Conservation (phyloP, 1,140 invertebrate genomes). For the Daktulosphaira vitifoliae region DNA sequence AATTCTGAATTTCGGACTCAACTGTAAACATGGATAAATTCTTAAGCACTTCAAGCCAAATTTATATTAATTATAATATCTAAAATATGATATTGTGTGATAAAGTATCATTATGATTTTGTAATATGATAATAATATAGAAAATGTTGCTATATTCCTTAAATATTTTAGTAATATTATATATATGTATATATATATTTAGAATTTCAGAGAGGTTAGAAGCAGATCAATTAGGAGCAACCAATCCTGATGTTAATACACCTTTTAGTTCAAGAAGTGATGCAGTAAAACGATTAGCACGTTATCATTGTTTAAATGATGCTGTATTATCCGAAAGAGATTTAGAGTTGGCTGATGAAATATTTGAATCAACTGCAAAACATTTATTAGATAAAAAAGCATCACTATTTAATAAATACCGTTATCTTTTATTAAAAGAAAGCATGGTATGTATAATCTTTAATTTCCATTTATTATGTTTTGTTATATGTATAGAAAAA, state of each 20-base stretch:
- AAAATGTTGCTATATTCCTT: too few relatives aligned
- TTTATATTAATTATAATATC: too few relatives aligned
- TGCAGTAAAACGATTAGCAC: conserved; percentile 66
- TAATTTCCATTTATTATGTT: too few relatives aligned
- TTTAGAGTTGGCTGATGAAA: conserved; percentile 63
- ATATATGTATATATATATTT: too few relatives aligned
- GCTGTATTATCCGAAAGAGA: conserved; percentile 56
- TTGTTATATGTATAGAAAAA: too few relatives aligned
- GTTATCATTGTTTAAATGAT: conserved; percentile 74
- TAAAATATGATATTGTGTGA: too few relatives aligned
- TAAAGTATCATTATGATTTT: too few relatives aligned
- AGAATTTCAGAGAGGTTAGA: conserved; percentile 66
- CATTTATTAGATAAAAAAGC: conserved; percentile 65
- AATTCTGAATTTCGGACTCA: too few relatives aligned
- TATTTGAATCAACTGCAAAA: conserved; percentile 64
- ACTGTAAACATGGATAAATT: too few relatives aligned
- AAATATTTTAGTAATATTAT: too few relatives aligned
- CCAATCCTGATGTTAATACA: conserved; percentile 65
- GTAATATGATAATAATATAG: too few relatives aligned
- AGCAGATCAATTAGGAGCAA: conserved; percentile 66
- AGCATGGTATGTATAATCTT: conserved; percentile 58
- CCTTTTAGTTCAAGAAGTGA: conserved; percentile 65
- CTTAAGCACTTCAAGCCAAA: too few relatives aligned
- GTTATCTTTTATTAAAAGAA: conserved; percentile 68
- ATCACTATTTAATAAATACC: conserved; percentile 68